These are phyloP conservation scores for Epirrhoe alternata DNA, from an alignment of 2,888 invertebrate species.

Conservation along the genomic window DNA sequence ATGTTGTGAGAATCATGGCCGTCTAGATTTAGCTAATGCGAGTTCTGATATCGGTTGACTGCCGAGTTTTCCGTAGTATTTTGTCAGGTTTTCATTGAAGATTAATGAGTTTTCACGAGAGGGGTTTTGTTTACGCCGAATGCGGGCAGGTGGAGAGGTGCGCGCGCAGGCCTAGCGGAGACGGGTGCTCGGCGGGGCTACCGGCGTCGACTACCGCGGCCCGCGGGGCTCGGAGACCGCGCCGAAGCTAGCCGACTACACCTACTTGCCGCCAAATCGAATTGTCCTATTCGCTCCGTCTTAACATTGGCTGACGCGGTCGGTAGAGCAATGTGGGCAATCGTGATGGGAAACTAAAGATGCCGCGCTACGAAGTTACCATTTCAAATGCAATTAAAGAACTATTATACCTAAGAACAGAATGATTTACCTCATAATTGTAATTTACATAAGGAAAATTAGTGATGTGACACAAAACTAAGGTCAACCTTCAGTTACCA, in stretches of 20 bases:
- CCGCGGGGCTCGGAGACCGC: conserved; percentile 48
- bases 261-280: conserved; percentile 62
- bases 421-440: background rate
- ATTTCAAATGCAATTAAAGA: background rate
- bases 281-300: conserved; percentile 62
- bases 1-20: conserved; percentile 70
- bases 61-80: conserved; percentile 34
- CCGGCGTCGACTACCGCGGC: conserved; percentile 61
- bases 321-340: conserved; percentile 49
- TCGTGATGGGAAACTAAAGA: conserved; percentile 31
- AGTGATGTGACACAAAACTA: no score
- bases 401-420: background rate
- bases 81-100: conserved; percentile 63
- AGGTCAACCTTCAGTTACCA: no score
- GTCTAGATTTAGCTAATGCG: conserved; percentile 59
- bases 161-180: conserved; percentile 42
- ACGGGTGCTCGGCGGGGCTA: conserved; percentile 52
- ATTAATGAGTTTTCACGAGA: conserved; percentile 61
- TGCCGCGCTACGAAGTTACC: conserved; percentile 23
- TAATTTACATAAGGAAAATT: background rate
- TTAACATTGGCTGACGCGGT: conserved; percentile 37
- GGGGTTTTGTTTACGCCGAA: conserved; percentile 71
- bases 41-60: conserved; percentile 27
- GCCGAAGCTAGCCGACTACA: conserved; percentile 62
- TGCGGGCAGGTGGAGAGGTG: conserved; percentile 46